Percentiles rank a stretch among this genome's conserved stretches.
These are phyloP conservation scores for Pogonomyrmex californicus DNA, from an alignment of 1,140 invertebrate species.

Conservation along the genomic window DNA sequence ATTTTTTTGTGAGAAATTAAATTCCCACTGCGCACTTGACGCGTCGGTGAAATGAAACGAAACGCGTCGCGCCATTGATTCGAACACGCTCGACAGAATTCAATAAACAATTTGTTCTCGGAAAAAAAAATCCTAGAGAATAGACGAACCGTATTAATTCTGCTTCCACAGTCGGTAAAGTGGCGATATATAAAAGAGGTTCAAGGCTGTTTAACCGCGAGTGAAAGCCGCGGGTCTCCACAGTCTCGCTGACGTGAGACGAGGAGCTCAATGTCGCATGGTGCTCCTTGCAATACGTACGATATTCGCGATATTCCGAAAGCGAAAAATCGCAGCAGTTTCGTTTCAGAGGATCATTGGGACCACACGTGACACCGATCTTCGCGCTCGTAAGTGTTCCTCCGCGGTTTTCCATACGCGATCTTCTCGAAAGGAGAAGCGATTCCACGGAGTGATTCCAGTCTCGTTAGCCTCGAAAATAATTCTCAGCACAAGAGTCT, in stretches of 20 bases:
- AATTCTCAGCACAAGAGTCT: background rate
- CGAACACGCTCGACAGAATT: background rate
- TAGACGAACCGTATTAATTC: background rate
- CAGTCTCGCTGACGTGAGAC: conserved; percentile 60
- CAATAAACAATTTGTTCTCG: background rate
- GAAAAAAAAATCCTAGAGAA: background rate
- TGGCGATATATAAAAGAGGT: conserved; percentile 28
- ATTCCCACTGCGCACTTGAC: too few relatives aligned
- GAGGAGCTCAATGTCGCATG: conserved; percentile 35
- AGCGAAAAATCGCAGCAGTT: background rate
- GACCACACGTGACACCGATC: background rate
- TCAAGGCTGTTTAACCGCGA: conserved; percentile 67
- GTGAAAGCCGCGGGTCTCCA: conserved; percentile 71
- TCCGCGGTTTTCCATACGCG: background rate
- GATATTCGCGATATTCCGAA: background rate
- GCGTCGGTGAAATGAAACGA: background rate
- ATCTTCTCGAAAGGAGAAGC: background rate
- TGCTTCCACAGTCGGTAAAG: conserved; percentile 65
- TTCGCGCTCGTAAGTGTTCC: conserved; percentile 28
- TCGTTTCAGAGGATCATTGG: background rate
- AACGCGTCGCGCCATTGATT: background rate
- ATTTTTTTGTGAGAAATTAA: background rate
- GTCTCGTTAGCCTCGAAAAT: background rate
- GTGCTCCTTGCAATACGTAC: conserved; percentile 25
- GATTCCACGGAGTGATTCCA: background rate